Evolutionary conservation across 2,888 invertebrate genomes (phyloP).

Genomic region (Phragmatobia fuliginosa): DNA sequence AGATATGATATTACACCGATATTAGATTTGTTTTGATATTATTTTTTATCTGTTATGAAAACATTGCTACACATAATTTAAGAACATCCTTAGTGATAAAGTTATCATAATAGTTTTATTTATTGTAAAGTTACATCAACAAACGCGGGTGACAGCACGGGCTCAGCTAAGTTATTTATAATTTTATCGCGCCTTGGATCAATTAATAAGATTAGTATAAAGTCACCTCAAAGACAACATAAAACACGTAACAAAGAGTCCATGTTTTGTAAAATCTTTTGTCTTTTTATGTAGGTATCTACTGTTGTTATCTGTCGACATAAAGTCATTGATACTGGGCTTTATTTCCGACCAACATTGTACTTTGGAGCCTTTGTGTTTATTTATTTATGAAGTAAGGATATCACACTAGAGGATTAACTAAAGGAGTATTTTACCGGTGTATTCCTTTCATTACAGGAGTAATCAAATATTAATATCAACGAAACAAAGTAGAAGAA

Average conservation of each 20-base stretch:
- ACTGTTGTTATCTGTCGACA: slow-evolving; percentile 24
- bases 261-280: background rate
- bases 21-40: background rate
- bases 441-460: too few species aligned
- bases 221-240: background rate
- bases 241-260: background rate
- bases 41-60: background rate
- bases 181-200: background rate
- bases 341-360: slow-evolving; percentile 21
- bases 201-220: background rate
- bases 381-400: too few species aligned
- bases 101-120: background rate
- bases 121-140: too few species aligned
- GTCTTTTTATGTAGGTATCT: background rate
- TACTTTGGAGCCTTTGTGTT: slow-evolving; percentile 10
- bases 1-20: background rate
- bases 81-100: background rate
- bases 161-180: too few species aligned
- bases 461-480: too few species aligned
- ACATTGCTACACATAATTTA: background rate
- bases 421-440: too few species aligned
- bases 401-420: too few species aligned
- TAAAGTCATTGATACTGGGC: slow-evolving; percentile 27
- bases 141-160: too few species aligned
- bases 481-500: too few species aligned